Evolutionary conservation across 2,797 vertebrate species (phyloP), one percentile per base, ranked within the genome.

Genomic region (Micrastur ruficollis): DNA sequence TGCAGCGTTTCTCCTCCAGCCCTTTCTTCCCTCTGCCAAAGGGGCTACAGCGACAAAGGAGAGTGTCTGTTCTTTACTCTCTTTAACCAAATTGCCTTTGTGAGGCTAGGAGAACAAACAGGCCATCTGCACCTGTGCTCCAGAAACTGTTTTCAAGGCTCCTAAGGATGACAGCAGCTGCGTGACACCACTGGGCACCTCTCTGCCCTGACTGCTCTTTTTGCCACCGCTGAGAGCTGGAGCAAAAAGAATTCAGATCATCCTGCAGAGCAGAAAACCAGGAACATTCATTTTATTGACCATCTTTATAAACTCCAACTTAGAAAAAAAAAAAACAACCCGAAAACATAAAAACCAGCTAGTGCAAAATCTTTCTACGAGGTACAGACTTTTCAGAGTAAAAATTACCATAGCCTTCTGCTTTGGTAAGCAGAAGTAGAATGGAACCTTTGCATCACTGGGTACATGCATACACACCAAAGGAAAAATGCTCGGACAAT

Each of bases 261-360:
- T 62, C 86, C 91, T 88, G 62, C 76, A 80, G 36, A 79, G 76
- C 66, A 92, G 66, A 36, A 32, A 90, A 61, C 22, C 31, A 50
- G n/a, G 13, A 92, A 67, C 31, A 55, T 53, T 46, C 15, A 34
- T 87, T 97, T 96, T 93, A 94, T 90, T 95, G 52, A 86, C 72
- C 14, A 29, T 50, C 49, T 73, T 2, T 0, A 82, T 29, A 74
- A 90, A 47, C 27, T 50, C 36, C 52, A 70, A 11, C 42, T 29
- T 86, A 27, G 15, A 9, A 40, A 68, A 56, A 40, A 42, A 4
- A 32, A 76, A 66, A 71, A 11, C 2, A 53, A 68, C n/a, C n/a
- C n/a, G n/a, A n/a, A n/a, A n/a, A n/a, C n/a, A 16, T 11, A 34
- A 93, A 86, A 84, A 32, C 5, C 32, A 89, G 32, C 9, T 75